Conservation (phyloP, 37 sponge, comb jelly and placozoan species). For the Axinella damicornis region DNA sequence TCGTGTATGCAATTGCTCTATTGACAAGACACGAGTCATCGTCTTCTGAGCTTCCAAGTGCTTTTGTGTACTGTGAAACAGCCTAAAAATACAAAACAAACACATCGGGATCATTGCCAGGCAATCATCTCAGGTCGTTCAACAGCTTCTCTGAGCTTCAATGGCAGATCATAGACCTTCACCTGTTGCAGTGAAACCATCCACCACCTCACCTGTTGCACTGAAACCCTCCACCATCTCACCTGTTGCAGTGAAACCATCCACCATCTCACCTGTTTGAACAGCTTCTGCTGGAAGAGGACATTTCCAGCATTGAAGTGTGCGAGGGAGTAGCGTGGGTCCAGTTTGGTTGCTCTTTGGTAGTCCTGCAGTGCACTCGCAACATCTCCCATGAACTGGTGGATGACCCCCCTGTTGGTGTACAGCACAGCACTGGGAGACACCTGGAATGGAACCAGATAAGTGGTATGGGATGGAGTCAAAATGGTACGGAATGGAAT, state of each 20-base stretch:
- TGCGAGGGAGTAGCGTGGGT: conserved; percentile 78
- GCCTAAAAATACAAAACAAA: conserved; percentile 16
- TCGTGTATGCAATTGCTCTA: conserved; percentile 61
- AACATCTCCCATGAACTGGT: conserved; percentile 81
- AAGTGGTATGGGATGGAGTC: too few relatives aligned
- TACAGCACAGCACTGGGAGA: conserved; percentile 53
- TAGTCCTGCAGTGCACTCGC: conserved; percentile 86
- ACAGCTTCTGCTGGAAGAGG: conserved; percentile 77
- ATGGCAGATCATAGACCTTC: too few relatives aligned
- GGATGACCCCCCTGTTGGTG: conserved; percentile 88
- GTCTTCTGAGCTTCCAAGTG: conserved; percentile 47
- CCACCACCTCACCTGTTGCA: neutral
- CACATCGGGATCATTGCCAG: too few relatives aligned
- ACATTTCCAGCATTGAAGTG: conserved; percentile 95
- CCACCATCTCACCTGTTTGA: conserved; percentile 49
- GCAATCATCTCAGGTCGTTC: too few relatives aligned
- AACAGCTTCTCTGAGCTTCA: too few relatives aligned
- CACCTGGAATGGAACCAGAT: neutral
- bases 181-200: neutral
- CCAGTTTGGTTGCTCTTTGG: conserved; percentile 70
- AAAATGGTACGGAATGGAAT: too few relatives aligned
- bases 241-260: neutral
- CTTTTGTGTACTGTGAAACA: conserved; percentile 57
- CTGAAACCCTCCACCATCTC: neutral
- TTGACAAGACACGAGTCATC: conserved; percentile 74